Evolutionary conservation across 2,888 invertebrate species (phyloP), one percentile per base, ranked within the genome.

Genomic region (Hirtodrosophila duncani): DNA sequence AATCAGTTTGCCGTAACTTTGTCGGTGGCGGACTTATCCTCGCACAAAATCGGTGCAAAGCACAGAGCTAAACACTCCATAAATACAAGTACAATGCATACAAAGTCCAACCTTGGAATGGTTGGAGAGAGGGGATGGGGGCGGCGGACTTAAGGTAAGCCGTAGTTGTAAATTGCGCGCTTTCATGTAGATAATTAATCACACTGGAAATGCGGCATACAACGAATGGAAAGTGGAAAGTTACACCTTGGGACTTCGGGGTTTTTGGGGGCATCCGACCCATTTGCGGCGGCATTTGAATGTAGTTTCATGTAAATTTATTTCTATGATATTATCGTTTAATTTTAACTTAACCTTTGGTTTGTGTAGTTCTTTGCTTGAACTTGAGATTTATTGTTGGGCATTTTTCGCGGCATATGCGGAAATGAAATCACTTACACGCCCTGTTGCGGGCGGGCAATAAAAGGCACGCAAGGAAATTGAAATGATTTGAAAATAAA

Each of bases 111-210:
- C 11, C 17, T 17, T 8, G 30, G 30, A 26, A 18, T 33, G 13
- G 21, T 11, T 3, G 9, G 11, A 33, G 17, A 27, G 31, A 21
- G 11, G 34, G 29, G 16, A 41, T 16, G 13, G 37, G 36, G 11
- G 17, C 6, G 33, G 23, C 29, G 14, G 18, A n/a, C 36, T 34
- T 31, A 63, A 70, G 77, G 77, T 75, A 71, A 51, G 59, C 66
- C n/a, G n/a, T n/a, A n/a, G n/a, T n/a, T 67, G 81, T 67, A 81
- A 75, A 81, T 77, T 74, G 79, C 75, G 61, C 63, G 81, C 81
- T 77, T 77, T 77, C 81, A 81, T 77, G 81, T 74, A 78, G 81
- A 81, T 77, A 77, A 77, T 77, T 77, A 81, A 77, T 77, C 75
- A 75, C 70, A n/a, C 57, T 59, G 57, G 46, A 51, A n/a, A n/a